phyloP scores from a whole-genome alignment of 1,140 invertebrate genomes.

The Agrilus planipennis region DNA sequence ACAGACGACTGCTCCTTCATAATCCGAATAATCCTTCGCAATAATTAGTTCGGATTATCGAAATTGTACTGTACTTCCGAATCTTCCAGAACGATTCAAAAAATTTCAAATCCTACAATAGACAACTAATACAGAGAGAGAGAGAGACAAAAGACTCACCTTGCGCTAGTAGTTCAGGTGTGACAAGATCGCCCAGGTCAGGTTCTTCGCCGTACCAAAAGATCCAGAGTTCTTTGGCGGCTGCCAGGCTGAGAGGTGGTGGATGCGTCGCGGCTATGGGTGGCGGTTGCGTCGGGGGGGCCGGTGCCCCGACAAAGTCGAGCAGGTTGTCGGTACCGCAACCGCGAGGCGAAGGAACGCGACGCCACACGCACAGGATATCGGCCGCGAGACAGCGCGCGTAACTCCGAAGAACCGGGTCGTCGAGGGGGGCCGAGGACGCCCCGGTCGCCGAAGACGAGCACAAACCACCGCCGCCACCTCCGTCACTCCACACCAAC shows the following conservation, averaged over 20 bases:
- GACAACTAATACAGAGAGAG: too few species aligned
- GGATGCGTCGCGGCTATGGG: conserved; percentile 42
- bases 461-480: conserved; percentile 42
- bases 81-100: too few species aligned
- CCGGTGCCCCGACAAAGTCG: too few species aligned
- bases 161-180: conserved; percentile 61
- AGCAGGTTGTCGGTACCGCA: too few species aligned
- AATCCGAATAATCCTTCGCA: too few species aligned
- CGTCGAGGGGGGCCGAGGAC: conserved; percentile 79
- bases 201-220: conserved; percentile 99
- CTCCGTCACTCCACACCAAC: conserved; percentile 66
- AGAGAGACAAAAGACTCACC: too few species aligned
- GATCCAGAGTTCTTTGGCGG: conserved; percentile 93
- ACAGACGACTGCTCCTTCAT: too few species aligned
- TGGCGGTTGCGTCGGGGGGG: conserved; percentile 48
- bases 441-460: conserved; percentile 35
- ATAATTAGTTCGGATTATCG: too few species aligned
- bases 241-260: conserved; percentile 58
- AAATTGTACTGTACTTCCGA: too few species aligned
- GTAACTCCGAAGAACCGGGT: conserved; percentile 88
- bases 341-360: conserved; percentile 52
- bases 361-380: conserved; percentile 92
- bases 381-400: conserved; percentile 86
- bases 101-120: too few species aligned
- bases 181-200: conserved; percentile 70